These are phyloP conservation scores for Sinohyriopsis cumingii DNA, from an alignment of 2,888 invertebrate species.

Conservation along the genomic window DNA sequence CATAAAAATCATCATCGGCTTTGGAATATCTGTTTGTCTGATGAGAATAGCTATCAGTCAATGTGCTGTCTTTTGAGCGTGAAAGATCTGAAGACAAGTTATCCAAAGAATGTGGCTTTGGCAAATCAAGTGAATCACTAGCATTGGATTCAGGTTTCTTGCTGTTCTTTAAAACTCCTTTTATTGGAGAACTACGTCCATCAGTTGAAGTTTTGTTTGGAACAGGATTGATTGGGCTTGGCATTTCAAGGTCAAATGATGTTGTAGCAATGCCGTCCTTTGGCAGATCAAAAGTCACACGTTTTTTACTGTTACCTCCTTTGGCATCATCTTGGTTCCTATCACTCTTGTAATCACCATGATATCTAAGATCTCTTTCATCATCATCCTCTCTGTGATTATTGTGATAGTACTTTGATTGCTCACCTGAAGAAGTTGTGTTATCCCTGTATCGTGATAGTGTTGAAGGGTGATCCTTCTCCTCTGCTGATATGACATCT, in stretches of 20 bases:
- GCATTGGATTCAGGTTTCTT: slow-evolving; percentile 27
- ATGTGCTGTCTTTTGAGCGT: slow-evolving; percentile 10
- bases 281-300: slow-evolving; percentile 54
- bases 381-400: slow-evolving; percentile 17
- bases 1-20: slow-evolving; percentile 32
- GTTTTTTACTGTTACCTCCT: slow-evolving; percentile 41
- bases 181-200: slow-evolving; percentile 41
- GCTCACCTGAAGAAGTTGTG: slow-evolving; percentile 27
- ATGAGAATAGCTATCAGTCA: too few relatives aligned
- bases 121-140: slow-evolving; percentile 33
- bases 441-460: too few relatives aligned
- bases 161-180: slow-evolving; percentile 47
- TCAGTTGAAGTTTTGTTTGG: slow-evolving; percentile 24
- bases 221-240: slow-evolving; percentile 53
- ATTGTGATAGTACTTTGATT: slow-evolving; percentile 39
- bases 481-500: neutral
- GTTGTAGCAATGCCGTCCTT: slow-evolving; percentile 42
- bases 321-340: slow-evolving; percentile 29
- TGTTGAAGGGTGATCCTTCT: neutral
- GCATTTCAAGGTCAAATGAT: slow-evolving; percentile 64
- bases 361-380: slow-evolving; percentile 18
- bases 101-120: slow-evolving; percentile 39
- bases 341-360: slow-evolving; percentile 22
- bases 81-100: slow-evolving; percentile 37
- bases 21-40: slow-evolving; percentile 24